Evolutionary conservation across 2,888 invertebrate species (phyloP), one percentile per base, ranked within the genome.

Genomic region (Cacoxenus indagator): DNA sequence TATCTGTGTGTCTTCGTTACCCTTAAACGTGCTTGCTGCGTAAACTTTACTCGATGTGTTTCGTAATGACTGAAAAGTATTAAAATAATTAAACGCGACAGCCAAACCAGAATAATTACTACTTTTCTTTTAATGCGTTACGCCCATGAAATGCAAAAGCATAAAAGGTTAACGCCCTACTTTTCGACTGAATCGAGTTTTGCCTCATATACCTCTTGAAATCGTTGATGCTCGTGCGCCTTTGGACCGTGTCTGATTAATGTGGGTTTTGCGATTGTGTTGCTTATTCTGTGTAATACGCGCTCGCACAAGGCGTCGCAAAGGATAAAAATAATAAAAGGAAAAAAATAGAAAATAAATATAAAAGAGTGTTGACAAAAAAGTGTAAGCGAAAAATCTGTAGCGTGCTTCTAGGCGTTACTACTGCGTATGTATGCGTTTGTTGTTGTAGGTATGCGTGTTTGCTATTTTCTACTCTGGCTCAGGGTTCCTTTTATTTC

Each of bases 81-180:
- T 70, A 70, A 71, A 71, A 71, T 70, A 70, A 71, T 71, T 71
- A 71, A 71, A 71, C 57, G 51, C 59, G 71, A 70, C 71, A 71
- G 67, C 64, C 67, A 29, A 70, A 70, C 67, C 67, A 64, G 66
- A 71, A 71, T 71, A 64, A 71, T 71, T 71, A 67, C 70, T 70
- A 67, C 67, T 70, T 67, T 67, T 9, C n/a, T 67, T 70, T 67
- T 67, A 67, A 67, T 67, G 62, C 71, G 62, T 55, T 26, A 51
- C 55, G 65, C 54, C 65, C 55, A 55, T 14, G n/a, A 55, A 27
- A 55, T 55, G 55, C 55, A 55, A 27, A 17, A 9, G 37, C 5
- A 37, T 37, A 37, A 37, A 37, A 37, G 14, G 37, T 37, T 37
- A 37, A 37, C 37, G 37, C 37, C 37, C 14, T 5, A 37, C 37